Evolutionary conservation across 2,797 vertebrate genomes (phyloP), one percentile per base, ranked within the genome.

Genomic region (Peromyscus attwateri): DNA sequence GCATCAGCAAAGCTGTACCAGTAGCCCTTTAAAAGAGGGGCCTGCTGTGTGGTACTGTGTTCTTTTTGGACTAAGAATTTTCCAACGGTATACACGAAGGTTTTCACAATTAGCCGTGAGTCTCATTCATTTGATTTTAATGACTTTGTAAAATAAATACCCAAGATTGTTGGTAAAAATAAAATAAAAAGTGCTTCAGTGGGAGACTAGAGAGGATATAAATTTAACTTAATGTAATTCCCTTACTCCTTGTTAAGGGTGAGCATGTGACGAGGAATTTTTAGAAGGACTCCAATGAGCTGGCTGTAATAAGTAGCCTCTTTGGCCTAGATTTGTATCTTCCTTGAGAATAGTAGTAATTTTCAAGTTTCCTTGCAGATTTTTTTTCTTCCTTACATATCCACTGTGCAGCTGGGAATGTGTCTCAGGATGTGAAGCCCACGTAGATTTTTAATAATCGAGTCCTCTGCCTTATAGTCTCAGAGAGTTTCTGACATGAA

Each of bases 311-410:
- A 97, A 98, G 97, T 98, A 98, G 98, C 96, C 97, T 98, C 98
- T 97, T 93, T 98, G 98, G 98, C 98, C 98, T 98, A 98, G 97
- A 98, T 98, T 98, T 98, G 98, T 97, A 97, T 98, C 98, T 98
- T 99, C 97, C 98, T 98, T 98, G 98, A 99, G 98, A 98, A 98
- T 98, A 99, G 97, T 95, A 98, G 97, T 98, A 98, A 99, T 98
- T 98, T 98, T 98, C 98, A 93, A 98, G 97, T 97, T 98, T 97
- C 98, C 98, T 98, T 98, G 97, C 97, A 97, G 97, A 95, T 95
- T 87, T 96, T 98, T 96, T 95, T 76, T 29, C 70, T 88, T 98
- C 96, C 97, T 98, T 96, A 81, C 96, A 94, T 94, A 94, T 87
- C 96, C 92, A 97, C 77, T 70, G 79, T 98, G 95, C 98, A 98